These are phyloP conservation scores for Lithobates sylvaticus DNA, from an alignment of 2,797 vertebrate genomes.

Conservation along the genomic window DNA sequence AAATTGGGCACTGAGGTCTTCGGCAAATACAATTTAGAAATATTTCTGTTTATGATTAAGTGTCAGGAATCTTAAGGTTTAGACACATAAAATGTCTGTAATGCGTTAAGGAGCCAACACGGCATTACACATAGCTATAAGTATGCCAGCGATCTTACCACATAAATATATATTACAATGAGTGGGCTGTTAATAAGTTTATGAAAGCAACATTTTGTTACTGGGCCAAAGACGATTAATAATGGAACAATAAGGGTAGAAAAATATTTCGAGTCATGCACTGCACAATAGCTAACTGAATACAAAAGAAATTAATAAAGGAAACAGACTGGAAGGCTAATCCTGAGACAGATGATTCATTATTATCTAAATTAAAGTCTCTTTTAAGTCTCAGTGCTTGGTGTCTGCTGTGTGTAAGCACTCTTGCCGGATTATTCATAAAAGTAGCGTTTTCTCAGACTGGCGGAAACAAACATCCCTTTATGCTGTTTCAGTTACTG, in stretches of 20 bases:
- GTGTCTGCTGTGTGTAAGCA: slow-evolving; percentile 43
- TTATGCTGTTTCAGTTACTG: slow-evolving; percentile 2
- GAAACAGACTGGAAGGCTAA: slow-evolving; percentile 45
- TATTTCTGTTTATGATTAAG: slow-evolving; percentile 54
- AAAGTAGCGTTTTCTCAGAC: slow-evolving; percentile 11
- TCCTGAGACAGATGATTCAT: slow-evolving; percentile 58
- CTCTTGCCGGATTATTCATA: slow-evolving; percentile 25
- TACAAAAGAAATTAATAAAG: slow-evolving; percentile 48
- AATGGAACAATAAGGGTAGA: slow-evolving; percentile 57
- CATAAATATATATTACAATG: slow-evolving; percentile 60
- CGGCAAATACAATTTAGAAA: slow-evolving; percentile 50
- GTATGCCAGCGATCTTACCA: slow-evolving; percentile 56
- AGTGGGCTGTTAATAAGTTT: slow-evolving; percentile 56
- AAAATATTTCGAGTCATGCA: slow-evolving; percentile 49
- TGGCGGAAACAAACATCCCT: slow-evolving; percentile 13
- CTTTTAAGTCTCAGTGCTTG: slow-evolving; percentile 36
- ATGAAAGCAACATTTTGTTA: slow-evolving; percentile 51
- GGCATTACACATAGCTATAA: slow-evolving; percentile 60
- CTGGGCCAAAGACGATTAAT: slow-evolving; percentile 53
- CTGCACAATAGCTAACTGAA: slow-evolving; percentile 39
- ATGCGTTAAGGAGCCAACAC: slow-evolving; percentile 60
- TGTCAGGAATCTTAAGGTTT: slow-evolving; percentile 65
- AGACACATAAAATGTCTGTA: slow-evolving; percentile 63
- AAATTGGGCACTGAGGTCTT: slow-evolving; percentile 30
- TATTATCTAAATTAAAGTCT: slow-evolving; percentile 57